Base-by-base conservation (phyloP, 92 coral and sea anemone genomes). In the Bergia sp. region DNA sequence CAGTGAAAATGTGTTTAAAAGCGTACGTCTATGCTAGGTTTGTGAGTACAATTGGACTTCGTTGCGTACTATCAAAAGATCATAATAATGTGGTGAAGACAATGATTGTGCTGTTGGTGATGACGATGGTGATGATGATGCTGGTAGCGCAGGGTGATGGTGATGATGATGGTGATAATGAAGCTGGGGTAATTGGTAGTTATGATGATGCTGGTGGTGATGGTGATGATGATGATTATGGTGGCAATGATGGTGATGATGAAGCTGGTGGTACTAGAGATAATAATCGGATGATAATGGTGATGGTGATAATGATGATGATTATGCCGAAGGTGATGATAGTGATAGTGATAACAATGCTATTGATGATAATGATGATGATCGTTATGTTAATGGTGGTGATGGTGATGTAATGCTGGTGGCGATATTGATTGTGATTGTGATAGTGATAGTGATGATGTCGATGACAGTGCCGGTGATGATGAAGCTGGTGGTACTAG, bases 361-460 rank as follows among this genome's bases (percentile, higher is more conserved):
- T 66, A 39, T 1, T 85, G 64, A 15, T 3, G 9, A 0, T 40
- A 36, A 12, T 85, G 58, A 41, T 85, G 64, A 85, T 39, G 82
- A 13, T 85, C 80, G 20, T 49, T 18, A 7, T 23, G 65, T 3
- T 64, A 21, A 0, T 74, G 67, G 16, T 44, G 40, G 9, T 86
- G 89, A 13, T 86, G 36, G 0, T 75, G 89, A 85, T 85, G 89
- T 29, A 29, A 13, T 37, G 53, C 21, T 85, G 81, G 75, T 69
- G 80, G 40, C 39, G 29, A 29, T 29, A 29, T 29, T 29, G 29
- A 29, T 29, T 29, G 29, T 29, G 29, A 29, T 29, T 29, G 88
- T 8, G 89, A 1, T 72, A 36, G n/a, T 86, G 44, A 16, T 86
- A 69, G 45, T 42, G 89, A 74, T 86, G 79, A 12, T 73, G 79